Evolutionary conservation across 2,113 vertebrate species (phyloP), one percentile per base, ranked within the genome.

Genomic region (Phrynosoma blainvillii): DNA sequence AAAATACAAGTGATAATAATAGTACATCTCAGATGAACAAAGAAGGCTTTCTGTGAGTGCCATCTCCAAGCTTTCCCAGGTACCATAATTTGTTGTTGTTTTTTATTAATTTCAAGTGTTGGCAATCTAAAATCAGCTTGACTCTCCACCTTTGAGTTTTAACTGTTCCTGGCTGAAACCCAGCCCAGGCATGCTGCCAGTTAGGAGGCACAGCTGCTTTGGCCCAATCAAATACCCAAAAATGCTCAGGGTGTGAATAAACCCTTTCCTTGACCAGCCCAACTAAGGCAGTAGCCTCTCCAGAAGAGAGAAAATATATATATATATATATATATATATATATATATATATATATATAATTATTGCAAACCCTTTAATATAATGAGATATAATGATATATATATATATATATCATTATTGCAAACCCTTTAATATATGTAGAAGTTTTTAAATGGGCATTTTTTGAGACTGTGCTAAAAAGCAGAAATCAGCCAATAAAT

Each of bases 111-210:
- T 74, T 27, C 47, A 56, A 2, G 52, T 12, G 54, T 76, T 40
- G 11, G 11, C 20, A 74, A 59, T 5, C 23, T 23, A 40, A 40
- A 20, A 54, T 32, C 52, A 32, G 13, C 23, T 40, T 40, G 25
- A 74, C 47, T 84, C 52, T 74, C 56, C 83, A 74, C 70, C 83
- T 84, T 74, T 30, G 20, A n/a, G 83, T 75, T 75, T 84, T 76
- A 75, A 62, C 84, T 75, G 54, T 85, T 71, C 73, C 32, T 76
- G 71, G 71, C 52, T 73, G 32, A 36, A 59, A 30, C 21, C 71
- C 70, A 40, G 54, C 52, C 52, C 52, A 62, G 84, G 84, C 71
- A 62, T 9, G 5, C 6, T 18, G 84, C 84, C 84, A 85, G 13
- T 27, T 52, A 62, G 52, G 71, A 85, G 56, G 5, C 56, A 10